These are phyloP conservation scores for Calvadosia cruxmelitensis DNA, from an alignment of 30 jellyfish, hydroid and myxozoan species.

Conservation along the genomic window DNA sequence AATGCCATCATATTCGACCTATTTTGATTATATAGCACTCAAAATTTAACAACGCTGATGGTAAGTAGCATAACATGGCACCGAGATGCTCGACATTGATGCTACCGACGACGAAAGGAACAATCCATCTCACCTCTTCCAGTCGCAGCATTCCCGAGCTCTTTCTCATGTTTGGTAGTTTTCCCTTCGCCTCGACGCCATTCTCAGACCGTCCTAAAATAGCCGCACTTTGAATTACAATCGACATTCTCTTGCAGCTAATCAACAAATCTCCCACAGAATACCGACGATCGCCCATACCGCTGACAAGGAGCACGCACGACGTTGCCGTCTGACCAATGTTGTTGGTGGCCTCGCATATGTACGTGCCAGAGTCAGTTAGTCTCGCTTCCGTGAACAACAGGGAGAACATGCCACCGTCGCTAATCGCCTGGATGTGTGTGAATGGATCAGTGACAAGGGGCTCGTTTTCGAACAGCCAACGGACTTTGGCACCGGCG, in stretches of 20 bases:
- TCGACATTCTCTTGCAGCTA: neutral
- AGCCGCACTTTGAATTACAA: too few relatives aligned
- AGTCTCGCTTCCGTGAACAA: conserved; percentile 52
- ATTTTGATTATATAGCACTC: too few relatives aligned
- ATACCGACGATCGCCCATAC: conserved; percentile 15
- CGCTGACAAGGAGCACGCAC: conserved; percentile 44
- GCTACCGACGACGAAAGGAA: too few relatives aligned
- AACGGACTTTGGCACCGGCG: conserved; percentile 30
- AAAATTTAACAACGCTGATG: too few relatives aligned
- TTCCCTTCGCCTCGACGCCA: conserved; percentile 19
- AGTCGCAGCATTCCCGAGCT: conserved; percentile 41
- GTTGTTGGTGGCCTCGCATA: conserved; percentile 41
- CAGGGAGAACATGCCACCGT: conserved; percentile 51
- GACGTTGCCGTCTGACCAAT: conserved; percentile 43
- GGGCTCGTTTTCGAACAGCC: conserved; percentile 43
- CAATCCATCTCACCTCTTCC: conserved; percentile 45
- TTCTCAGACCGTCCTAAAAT: neutral
- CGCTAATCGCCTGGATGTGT: conserved; percentile 48
- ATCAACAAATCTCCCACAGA: neutral
- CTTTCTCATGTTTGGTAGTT: conserved; percentile 17
- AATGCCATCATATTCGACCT: too few relatives aligned
- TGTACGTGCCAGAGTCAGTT: conserved; percentile 40
- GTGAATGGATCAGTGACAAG: conserved; percentile 33
- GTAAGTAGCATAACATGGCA: too few relatives aligned
- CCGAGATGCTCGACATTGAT: too few relatives aligned